Evolutionary conservation across 64 coral and sea anemone genomes (phyloP), one percentile per base, ranked within the genome.

Genomic region (Porites lutea): DNA sequence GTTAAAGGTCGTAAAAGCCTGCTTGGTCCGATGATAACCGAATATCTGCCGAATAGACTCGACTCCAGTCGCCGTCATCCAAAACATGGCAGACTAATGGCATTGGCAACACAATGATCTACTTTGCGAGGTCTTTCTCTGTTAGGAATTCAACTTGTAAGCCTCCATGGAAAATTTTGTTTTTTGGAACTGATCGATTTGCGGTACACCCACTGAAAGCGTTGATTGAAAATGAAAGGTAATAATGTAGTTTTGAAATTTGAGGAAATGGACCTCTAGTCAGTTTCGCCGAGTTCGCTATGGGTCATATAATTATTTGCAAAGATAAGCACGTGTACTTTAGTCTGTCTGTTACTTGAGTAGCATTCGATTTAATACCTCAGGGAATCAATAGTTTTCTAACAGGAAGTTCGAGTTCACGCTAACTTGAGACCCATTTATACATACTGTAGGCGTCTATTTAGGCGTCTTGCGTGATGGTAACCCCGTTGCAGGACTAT

Each of bases 111-210:
- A 27, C 3, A n/a, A 84, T 84, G 81, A 48, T 65, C n/a, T 7
- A 69, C 52, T 69, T 84, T 3, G 3, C 20, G 37, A 84, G 18
- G 14, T 49, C 44, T 23, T 84, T 84, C 46, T 63, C 47, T 23
- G 5, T 12, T 48, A 19, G 45, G 0, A 66, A 84, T 16, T 61
- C 15, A 69, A 68, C 61, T 16, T 71, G 71, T 8, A 86, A 78
- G 74, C 78, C 68, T n/a, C 93, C 87, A 23, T 94, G 72, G 78
- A 84, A 77, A n/a, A 90, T 94, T 52, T 85, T 94, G 22, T 94
- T 90, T 83, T 94, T 94, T 78, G 93, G 93, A 52, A 94, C 93
- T 22, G 93, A 94, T 90, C 69, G 61, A 47, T 94, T 94, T 84
- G 93, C 93, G 7, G 71, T 94, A 19, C n/a, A 51, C n/a, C 79